Evolutionary conservation across 2,113 vertebrate genomes (phyloP).

Genomic region (Nycticebus coucang): DNA sequence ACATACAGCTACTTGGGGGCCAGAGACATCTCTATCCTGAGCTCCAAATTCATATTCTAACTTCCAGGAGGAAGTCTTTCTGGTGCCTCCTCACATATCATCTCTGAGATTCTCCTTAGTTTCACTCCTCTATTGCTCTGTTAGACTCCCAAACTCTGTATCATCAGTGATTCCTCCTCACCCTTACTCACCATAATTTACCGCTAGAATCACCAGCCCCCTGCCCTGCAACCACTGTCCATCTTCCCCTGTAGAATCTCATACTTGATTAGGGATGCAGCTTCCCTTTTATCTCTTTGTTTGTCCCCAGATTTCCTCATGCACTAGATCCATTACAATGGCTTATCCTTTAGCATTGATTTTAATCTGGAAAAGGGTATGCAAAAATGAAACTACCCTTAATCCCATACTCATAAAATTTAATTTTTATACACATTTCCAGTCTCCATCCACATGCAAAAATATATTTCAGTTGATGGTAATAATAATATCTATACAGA

Average conservation of each 20-base stretch:
- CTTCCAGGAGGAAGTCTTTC: not conserved
- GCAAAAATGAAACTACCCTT: not conserved
- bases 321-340: not conserved
- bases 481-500: not conserved
- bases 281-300: not conserved
- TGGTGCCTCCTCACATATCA: not conserved
- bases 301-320: not conserved
- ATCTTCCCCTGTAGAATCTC: not conserved
- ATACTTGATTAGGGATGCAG: not conserved
- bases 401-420: not conserved
- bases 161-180: not conserved
- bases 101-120: not conserved
- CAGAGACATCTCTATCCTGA: not conserved
- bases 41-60: not conserved
- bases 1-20: not conserved
- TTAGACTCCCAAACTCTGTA: not conserved
- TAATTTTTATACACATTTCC: not conserved
- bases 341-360: not conserved
- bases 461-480: not conserved
- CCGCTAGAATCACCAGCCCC: not conserved
- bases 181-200: not conserved
- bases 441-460: not conserved
- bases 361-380: not conserved
- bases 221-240: not conserved
- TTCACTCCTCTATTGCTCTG: not conserved